Percentiles rank a stretch among this genome's conserved stretches.
These are phyloP conservation scores for Percopsis omiscomaycus DNA, from an alignment of 2,797 vertebrate genomes.

Conservation along the genomic window DNA sequence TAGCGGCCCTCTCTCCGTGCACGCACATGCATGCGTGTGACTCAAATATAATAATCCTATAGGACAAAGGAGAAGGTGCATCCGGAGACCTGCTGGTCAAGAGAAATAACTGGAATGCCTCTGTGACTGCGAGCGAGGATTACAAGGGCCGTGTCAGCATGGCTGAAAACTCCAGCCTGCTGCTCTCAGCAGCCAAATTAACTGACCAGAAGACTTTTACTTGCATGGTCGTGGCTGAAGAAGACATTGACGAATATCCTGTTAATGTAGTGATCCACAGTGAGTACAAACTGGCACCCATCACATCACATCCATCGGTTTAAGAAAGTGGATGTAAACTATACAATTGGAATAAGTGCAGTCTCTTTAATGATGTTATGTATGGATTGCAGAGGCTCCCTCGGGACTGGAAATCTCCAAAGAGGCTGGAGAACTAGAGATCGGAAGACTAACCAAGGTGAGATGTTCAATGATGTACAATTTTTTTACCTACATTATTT, in stretches of 20 bases:
- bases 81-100: constrained; percentile 65
- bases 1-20: too few species aligned
- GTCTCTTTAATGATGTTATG: constrained; percentile 27
- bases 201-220: constrained; percentile 84
- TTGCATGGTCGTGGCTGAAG: constrained; percentile 82
- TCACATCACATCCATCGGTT: not conserved
- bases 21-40: constrained; percentile 13
- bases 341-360: not conserved
- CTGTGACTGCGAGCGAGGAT: constrained; percentile 34
- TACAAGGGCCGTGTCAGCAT: constrained; percentile 69
- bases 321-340: not conserved
- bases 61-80: constrained; percentile 61
- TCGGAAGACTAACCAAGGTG: constrained; percentile 88
- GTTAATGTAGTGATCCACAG: constrained; percentile 87
- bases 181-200: constrained; percentile 61
- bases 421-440: constrained; percentile 83
- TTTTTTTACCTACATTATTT: constrained; percentile 58
- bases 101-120: constrained; percentile 12
- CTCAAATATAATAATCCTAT: constrained; percentile 33
- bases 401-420: constrained; percentile 82
- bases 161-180: constrained; percentile 58
- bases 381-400: constrained; percentile 81
- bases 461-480: constrained; percentile 63
- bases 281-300: constrained; percentile 76
- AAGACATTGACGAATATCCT: constrained; percentile 79